These are phyloP conservation scores for Huso huso DNA, from an alignment of 2,797 vertebrate genomes.

Conservation along the genomic window DNA sequence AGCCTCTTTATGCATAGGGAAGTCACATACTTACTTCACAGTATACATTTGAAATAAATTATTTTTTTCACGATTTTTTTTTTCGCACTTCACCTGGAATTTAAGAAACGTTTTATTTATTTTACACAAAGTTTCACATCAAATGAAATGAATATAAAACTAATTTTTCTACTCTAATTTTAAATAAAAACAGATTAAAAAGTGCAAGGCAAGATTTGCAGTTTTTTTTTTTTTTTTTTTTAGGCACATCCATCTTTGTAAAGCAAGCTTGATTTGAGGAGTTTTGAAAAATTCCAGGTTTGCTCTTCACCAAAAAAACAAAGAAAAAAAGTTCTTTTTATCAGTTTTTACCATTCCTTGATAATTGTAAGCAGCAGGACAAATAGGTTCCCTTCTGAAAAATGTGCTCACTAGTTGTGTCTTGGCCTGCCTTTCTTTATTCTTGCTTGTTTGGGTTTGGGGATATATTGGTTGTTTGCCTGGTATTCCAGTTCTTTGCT, in stretches of 20 bases:
- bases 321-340: too few relatives aligned
- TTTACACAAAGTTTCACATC: neutral
- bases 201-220: slow-evolving; percentile 72
- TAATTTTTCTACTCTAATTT: slow-evolving; percentile 54
- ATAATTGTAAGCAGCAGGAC: slow-evolving; percentile 34
- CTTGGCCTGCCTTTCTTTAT: slow-evolving; percentile 89
- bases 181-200: slow-evolving; percentile 78
- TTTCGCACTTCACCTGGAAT: neutral
- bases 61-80: neutral
- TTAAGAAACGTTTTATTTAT: neutral
- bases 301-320: slow-evolving; percentile 49
- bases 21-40: neutral
- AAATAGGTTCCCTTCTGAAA: slow-evolving; percentile 22
- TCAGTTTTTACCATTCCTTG: slow-evolving; percentile 17
- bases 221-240: slow-evolving; percentile 45
- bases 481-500: slow-evolving; percentile 92
- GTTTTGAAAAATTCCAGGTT: slow-evolving; percentile 50
- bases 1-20: slow-evolving; percentile 6
- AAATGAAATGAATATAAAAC: slow-evolving; percentile 67
- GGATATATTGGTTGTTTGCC: slow-evolving; percentile 97
- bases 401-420: slow-evolving; percentile 68
- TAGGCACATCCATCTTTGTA: slow-evolving; percentile 68
- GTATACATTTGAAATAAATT: slow-evolving; percentile 5
- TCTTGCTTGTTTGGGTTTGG: slow-evolving; percentile 92
- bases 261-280: slow-evolving; percentile 61